These are phyloP conservation scores for Oxyteleia sp. DNA, from an alignment of 2,888 invertebrate genomes.

Conservation along the genomic window DNA sequence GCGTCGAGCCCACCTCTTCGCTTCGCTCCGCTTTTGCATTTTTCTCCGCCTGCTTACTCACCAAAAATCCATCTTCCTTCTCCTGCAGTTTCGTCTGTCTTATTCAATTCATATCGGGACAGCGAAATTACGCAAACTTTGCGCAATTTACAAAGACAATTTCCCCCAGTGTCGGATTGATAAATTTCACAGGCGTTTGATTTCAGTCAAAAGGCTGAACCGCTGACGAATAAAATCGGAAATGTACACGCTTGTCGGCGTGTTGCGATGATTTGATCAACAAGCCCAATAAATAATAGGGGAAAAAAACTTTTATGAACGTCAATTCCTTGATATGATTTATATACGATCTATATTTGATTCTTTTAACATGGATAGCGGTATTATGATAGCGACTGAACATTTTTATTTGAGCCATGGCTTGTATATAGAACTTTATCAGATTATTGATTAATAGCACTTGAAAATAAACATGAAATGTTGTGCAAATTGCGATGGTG, in stretches of 20 bases:
- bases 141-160: too few species aligned
- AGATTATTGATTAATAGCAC: constrained; percentile 67
- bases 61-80: too few species aligned
- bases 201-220: background rate
- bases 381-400: constrained; percentile 38
- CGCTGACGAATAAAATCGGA: background rate
- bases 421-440: constrained; percentile 57
- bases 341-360: background rate
- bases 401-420: constrained; percentile 50
- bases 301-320: background rate
- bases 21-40: background rate
- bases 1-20: constrained; percentile 1
- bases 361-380: constrained; percentile 23
- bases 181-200: background rate
- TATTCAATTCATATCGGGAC: too few species aligned
- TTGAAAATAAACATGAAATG: constrained; percentile 67
- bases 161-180: background rate
- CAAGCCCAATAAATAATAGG: background rate
- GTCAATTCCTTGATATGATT: background rate
- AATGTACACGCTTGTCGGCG: background rate
- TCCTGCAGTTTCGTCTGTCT: too few species aligned
- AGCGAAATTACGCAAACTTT: too few species aligned
- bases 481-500: constrained; percentile 57
- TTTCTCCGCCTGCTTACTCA: background rate
- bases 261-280: background rate